Evolutionary conservation across 2,797 vertebrate genomes (phyloP).

Genomic region (Acanthurus lineatus): DNA sequence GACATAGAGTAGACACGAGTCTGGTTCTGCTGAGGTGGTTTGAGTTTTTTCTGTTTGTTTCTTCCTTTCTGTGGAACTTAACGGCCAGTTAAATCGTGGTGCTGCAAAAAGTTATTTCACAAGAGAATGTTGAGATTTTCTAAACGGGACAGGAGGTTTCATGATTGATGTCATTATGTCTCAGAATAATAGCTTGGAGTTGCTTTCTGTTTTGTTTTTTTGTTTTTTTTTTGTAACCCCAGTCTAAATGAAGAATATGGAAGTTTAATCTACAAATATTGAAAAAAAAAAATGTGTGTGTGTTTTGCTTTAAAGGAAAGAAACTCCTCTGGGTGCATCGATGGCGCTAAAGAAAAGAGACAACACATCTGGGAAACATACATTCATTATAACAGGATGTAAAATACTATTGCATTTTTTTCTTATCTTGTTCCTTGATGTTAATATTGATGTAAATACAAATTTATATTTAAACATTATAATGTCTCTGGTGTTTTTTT

Average conservation of each 20-base stretch:
- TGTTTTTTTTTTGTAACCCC: slow-evolving; percentile 26
- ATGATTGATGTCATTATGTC: slow-evolving; percentile 71
- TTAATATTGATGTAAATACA: slow-evolving; percentile 97
- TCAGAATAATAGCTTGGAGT: slow-evolving; percentile 56
- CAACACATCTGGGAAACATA: slow-evolving; percentile 76
- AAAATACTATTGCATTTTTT: slow-evolving; percentile 87
- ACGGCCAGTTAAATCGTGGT: slow-evolving; percentile 77
- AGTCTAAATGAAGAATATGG: slow-evolving; percentile 62
- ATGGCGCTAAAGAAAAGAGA: slow-evolving; percentile 71
- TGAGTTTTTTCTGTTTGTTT: slow-evolving; percentile 57
- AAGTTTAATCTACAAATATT: slow-evolving; percentile 61
- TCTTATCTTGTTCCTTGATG: slow-evolving; percentile 90
- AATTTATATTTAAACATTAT: slow-evolving; percentile 94
- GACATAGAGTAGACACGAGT: slow-evolving; percentile 72
- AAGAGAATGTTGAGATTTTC: slow-evolving; percentile 65
- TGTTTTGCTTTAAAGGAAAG: slow-evolving; percentile 70
- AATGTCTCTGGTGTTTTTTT: slow-evolving; percentile 61
- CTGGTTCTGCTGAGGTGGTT: slow-evolving; percentile 77
- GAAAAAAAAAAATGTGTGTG: slow-evolving; percentile 40
- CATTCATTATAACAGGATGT: slow-evolving; percentile 85
- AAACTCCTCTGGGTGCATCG: slow-evolving; percentile 62
- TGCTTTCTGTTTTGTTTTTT: slow-evolving; percentile 9
- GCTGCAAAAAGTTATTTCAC: slow-evolving; percentile 68
- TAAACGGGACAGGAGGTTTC: slow-evolving; percentile 55
- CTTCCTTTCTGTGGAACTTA: slow-evolving; percentile 63